phyloP scores from a whole-genome alignment of 2,113 vertebrate species.

The Laticauda laticaudata region DNA sequence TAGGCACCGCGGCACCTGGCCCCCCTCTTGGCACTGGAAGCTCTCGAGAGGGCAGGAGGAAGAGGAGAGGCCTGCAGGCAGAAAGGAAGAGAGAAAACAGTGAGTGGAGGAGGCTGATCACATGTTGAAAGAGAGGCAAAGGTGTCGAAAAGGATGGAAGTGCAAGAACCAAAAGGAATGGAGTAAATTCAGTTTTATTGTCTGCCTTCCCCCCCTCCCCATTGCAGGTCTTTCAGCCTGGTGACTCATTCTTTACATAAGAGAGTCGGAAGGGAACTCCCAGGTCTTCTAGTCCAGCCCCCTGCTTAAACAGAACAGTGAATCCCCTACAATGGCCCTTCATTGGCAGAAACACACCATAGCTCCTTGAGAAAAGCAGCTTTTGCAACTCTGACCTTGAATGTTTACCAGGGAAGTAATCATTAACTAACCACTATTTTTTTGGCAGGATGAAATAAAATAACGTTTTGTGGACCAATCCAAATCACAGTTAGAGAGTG shows the following conservation, averaged over 20 bases:
- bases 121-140: not conserved
- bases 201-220: not conserved
- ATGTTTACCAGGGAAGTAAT: not conserved
- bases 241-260: not conserved
- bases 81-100: not conserved
- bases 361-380: not conserved
- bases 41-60: constrained; percentile 25
- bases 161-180: not conserved
- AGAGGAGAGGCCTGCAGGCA: not conserved
- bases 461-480: not conserved
- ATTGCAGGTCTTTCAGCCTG: not conserved
- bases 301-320: not conserved
- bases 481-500: not conserved
- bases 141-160: not conserved
- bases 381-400: too few relatives aligned
- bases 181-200: not conserved
- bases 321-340: not conserved
- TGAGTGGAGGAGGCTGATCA: too few relatives aligned
- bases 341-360: not conserved
- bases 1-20: constrained; percentile 57
- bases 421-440: not conserved
- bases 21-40: constrained; percentile 67
- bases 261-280: too few relatives aligned
- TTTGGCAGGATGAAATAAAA: not conserved
- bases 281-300: too few relatives aligned